Conservation (phyloP, 2,888 invertebrate genomes). For the Metallyticus violacea region DNA sequence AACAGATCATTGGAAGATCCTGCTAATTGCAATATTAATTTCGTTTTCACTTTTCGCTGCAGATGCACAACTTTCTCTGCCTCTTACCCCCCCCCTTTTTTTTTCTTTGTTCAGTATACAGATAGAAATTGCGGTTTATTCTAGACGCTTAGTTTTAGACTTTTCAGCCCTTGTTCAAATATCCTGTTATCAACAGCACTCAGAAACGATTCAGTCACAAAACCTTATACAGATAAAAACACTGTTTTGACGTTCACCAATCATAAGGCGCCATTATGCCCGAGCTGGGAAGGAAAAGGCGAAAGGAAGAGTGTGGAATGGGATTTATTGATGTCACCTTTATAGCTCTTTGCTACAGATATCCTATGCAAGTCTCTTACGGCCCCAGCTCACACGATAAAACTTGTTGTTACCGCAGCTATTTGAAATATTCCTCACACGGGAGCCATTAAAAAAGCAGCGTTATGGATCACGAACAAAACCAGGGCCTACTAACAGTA, state of each 20-base stretch:
- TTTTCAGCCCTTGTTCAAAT: not conserved
- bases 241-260: not conserved
- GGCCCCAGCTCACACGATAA: not conserved
- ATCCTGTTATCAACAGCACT: not conserved
- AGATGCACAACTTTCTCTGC: too few relatives aligned
- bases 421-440: conserved; percentile 8
- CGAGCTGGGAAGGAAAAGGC: not conserved
- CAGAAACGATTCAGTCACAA: not conserved
- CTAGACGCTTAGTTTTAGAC: too few relatives aligned
- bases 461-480: conserved; percentile 8
- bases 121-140: too few relatives aligned
- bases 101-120: too few relatives aligned
- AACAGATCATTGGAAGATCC: too few relatives aligned
- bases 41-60: too few relatives aligned
- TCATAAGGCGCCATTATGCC: not conserved
- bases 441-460: conserved; percentile 13
- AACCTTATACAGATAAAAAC: not conserved
- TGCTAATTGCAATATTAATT: too few relatives aligned
- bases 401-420: not conserved
- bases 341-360: conserved; percentile 2
- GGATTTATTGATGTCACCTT: conserved; percentile 12
- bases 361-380: not conserved
- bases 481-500: not conserved
- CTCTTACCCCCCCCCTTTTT: too few relatives aligned
- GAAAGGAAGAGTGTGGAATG: not conserved